Conservation (phyloP, 2,113 vertebrate genomes). For the Cynopterus brachyotis region DNA sequence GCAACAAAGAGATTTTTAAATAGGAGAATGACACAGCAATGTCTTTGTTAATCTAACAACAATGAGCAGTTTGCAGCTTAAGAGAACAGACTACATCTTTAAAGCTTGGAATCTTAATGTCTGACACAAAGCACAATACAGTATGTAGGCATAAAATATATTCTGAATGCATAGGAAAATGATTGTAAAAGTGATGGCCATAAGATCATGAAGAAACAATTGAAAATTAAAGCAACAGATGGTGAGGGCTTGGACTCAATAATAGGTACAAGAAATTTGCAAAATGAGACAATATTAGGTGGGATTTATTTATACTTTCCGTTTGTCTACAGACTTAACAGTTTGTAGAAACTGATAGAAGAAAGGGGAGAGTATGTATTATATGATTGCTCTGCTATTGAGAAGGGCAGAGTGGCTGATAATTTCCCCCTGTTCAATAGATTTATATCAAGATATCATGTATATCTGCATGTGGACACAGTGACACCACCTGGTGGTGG, state of each 20-base stretch:
- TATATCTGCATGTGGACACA: neutral
- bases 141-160: neutral
- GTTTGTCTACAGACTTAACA: neutral
- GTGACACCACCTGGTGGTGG: neutral
- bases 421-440: neutral
- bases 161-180: neutral
- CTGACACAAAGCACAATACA: neutral
- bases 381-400: neutral
- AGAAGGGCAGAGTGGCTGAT: neutral
- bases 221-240: neutral
- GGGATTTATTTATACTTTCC: neutral
- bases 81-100: neutral
- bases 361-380: neutral
- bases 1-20: neutral
- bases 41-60: neutral
- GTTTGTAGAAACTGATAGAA: neutral
- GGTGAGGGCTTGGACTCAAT: neutral
- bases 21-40: neutral
- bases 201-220: neutral
- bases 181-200: neutral
- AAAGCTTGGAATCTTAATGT: neutral
- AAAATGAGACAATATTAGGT: neutral
- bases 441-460: neutral
- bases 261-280: neutral
- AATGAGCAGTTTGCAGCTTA: neutral